Evolutionary conservation across 92 coral and sea anemone species (phyloP), one percentile per base, ranked within the genome.

Genomic region (Umimayanthus chanpuru): DNA sequence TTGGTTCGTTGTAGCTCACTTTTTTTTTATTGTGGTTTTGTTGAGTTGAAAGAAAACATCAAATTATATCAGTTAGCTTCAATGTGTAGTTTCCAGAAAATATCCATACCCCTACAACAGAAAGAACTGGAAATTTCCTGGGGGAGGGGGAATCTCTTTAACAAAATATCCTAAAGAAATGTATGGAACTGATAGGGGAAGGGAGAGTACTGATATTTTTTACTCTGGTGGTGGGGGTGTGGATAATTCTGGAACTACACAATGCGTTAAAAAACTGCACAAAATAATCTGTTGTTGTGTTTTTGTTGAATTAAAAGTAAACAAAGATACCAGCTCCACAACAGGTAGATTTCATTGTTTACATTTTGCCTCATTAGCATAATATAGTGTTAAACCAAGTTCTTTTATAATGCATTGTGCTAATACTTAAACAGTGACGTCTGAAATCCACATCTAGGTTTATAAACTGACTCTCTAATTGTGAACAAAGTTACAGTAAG

Each of bases 41-140:
- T n/a, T n/a, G n/a, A 67, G 73, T 67, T 67, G 73, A 67, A 67
- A 67, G 73, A 67, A 67, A 67, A 67, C n/a, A 67, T 67, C n/a
- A 67, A 21, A 9, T 20, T 8, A 25, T 67, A 67, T 67, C 73
- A 67, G 36, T 67, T 67, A 67, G 73, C 73, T 67, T 67, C 2
- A 67, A 67, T 25, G 36, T 29, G 73, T 67, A 67, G 73, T 67
- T 2, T n/a, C n/a, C n/a, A n/a, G n/a, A n/a, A n/a, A n/a, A n/a
- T n/a, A n/a, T n/a, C n/a, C n/a, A n/a, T n/a, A n/a, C n/a, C n/a
- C n/a, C n/a, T n/a, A n/a, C n/a, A n/a, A n/a, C n/a, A n/a, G n/a
- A n/a, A n/a, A n/a, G 9, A 67, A 67, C 23, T 20, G n/a, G 73
- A 67, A 67, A n/a, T n/a, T 67, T 67, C 23, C 73, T 67, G 7